A percentile compares a stretch with the other conserved stretches of the same genome.
phyloP scores from a whole-genome alignment of 2,113 vertebrate genomes.

The Tauraco erythrolophus region DNA sequence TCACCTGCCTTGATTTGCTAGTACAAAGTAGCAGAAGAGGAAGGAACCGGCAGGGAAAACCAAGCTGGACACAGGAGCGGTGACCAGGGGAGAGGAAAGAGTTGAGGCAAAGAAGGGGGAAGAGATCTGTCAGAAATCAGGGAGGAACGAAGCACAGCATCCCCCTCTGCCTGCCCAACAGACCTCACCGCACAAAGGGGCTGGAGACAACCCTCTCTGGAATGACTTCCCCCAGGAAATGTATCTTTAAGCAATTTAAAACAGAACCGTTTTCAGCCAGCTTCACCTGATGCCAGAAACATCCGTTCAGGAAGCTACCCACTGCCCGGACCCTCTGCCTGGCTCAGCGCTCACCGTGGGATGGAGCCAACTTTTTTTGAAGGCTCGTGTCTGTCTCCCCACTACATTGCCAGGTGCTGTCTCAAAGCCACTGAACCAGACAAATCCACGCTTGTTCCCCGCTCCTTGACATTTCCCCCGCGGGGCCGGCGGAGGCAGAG shows the following conservation, averaged over 20 bases:
- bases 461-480: accelerated
- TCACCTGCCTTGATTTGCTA: not conserved
- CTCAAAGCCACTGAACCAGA: not conserved
- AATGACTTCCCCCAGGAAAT: not conserved
- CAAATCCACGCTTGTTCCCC: not conserved
- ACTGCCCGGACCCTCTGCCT: not conserved
- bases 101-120: not conserved
- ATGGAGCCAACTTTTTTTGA: not conserved
- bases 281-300: not conserved
- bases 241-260: not conserved
- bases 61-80: accelerated
- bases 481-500: accelerated
- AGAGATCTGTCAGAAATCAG: not conserved
- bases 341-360: not conserved
- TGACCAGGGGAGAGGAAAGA: not conserved
- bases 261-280: not conserved
- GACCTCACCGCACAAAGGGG: not conserved
- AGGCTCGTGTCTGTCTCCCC: not conserved
- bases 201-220: not conserved
- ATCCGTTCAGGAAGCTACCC: not conserved
- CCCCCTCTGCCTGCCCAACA: not conserved
- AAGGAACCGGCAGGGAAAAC: not conserved
- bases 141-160: accelerated
- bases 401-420: not conserved
- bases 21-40: not conserved